phyloP scores from a whole-genome alignment of 1,140 invertebrate genomes.

The Cataglyphis hispanica region DNA sequence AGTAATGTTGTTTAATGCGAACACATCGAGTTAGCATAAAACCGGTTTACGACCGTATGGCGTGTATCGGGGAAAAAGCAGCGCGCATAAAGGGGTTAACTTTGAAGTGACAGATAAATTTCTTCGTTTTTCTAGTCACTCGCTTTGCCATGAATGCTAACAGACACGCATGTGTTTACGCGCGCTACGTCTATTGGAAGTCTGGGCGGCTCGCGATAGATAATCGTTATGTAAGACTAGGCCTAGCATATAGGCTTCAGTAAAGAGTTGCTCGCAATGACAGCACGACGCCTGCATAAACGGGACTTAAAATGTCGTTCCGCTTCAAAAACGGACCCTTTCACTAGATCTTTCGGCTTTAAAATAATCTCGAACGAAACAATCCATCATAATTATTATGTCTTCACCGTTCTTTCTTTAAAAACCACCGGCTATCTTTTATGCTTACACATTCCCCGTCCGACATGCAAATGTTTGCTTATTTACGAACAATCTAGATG shows the following conservation, averaged over 20 bases:
- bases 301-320: not conserved
- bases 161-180: not conserved
- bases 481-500: not conserved
- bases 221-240: conserved; percentile 75
- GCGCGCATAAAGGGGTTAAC: conserved; percentile 9
- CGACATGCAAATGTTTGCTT: not conserved
- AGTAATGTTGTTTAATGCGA: conserved; percentile 1
- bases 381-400: no score
- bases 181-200: conserved; percentile 66
- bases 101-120: conserved; percentile 41
- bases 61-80: not conserved
- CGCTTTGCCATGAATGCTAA: not conserved
- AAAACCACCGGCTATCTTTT: not conserved
- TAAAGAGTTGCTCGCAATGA: conserved; percentile 68
- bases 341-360: not conserved
- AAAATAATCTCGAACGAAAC: no score
- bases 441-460: not conserved
- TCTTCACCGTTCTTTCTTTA: no score
- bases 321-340: not conserved
- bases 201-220: conserved; percentile 71
- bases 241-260: conserved; percentile 49
- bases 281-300: not conserved
- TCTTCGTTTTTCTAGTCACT: conserved; percentile 36
- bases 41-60: conserved; percentile 18
- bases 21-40: not conserved